These are phyloP conservation scores for Drosophila aldrichi DNA, from an alignment of 2,888 invertebrate genomes.

Conservation along the genomic window DNA sequence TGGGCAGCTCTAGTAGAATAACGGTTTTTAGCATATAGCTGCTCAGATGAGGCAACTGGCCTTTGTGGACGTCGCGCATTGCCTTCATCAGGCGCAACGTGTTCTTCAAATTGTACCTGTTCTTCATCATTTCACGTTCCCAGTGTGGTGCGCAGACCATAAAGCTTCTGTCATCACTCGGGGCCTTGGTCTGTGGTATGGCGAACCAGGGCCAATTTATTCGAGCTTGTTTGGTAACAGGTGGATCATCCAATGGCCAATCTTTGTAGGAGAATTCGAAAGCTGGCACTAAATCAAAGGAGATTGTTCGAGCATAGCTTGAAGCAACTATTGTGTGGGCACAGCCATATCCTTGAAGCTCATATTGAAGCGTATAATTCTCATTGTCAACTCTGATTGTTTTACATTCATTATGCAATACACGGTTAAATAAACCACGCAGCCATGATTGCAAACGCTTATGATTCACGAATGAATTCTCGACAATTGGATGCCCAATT, in stretches of 20 bases:
- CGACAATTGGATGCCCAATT: slow-evolving; percentile 2
- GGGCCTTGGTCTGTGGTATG: slow-evolving; percentile 31
- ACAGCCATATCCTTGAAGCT: slow-evolving; percentile 36
- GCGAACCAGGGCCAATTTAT: slow-evolving; percentile 26
- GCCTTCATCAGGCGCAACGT: slow-evolving; percentile 47
- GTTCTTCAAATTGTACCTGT: slow-evolving; percentile 35
- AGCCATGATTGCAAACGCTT: slow-evolving; percentile 33
- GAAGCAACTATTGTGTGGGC: slow-evolving; percentile 35
- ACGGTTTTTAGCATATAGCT: slow-evolving; percentile 52
- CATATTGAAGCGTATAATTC: slow-evolving; percentile 9
- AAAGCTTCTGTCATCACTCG: slow-evolving; percentile 18
- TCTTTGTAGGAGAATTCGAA: slow-evolving; percentile 8
- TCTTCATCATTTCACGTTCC: slow-evolving; percentile 46
- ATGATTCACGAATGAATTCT: not conserved
- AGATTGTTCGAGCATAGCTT: slow-evolving; percentile 1
- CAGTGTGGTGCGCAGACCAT: slow-evolving; percentile 48
- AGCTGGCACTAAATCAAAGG: slow-evolving; percentile 42
- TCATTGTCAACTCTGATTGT: not conserved
- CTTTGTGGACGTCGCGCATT: slow-evolving; percentile 24
- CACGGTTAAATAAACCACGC: slow-evolving; percentile 21
- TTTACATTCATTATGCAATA: not conserved
- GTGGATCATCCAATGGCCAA: slow-evolving; percentile 15
- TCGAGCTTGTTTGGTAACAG: not conserved
- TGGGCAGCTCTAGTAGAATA: slow-evolving; percentile 23
- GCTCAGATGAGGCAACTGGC: slow-evolving; percentile 18